Percentiles rank a stretch among this genome's conserved stretches.
phyloP scores from a whole-genome alignment of 1,140 invertebrate genomes.

The Coptotermes formosanus region DNA sequence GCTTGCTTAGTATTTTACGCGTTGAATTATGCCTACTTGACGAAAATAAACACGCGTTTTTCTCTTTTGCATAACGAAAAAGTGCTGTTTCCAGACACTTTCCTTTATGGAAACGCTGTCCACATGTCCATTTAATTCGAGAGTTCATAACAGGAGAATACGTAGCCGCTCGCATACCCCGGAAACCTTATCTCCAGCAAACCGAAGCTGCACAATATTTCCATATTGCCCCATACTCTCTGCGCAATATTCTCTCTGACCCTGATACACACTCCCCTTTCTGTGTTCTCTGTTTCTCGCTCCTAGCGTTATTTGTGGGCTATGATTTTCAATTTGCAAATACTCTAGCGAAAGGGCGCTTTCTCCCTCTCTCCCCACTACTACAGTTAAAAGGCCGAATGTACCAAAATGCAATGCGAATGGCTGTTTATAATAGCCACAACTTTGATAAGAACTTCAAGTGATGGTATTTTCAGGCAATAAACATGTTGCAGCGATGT shows the following conservation, averaged over 20 bases:
- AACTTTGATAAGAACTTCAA: background rate
- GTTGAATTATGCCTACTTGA: background rate
- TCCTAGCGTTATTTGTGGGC: background rate
- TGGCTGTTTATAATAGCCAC: background rate
- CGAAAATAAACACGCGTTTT: background rate
- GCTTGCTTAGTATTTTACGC: background rate
- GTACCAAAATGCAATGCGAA: too few species aligned
- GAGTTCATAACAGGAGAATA: background rate
- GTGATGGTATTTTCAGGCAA: background rate
- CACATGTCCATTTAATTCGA: background rate
- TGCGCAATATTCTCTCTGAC: background rate
- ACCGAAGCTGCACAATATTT: background rate
- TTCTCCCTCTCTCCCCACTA: background rate
- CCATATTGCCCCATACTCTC: background rate
- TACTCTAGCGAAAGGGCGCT: background rate
- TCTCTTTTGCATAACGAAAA: background rate
- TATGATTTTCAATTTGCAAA: conserved; percentile 15
- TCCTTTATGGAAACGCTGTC: background rate
- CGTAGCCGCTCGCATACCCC: background rate
- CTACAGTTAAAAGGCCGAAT: background rate
- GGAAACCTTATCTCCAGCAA: background rate
- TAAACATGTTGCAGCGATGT: background rate
- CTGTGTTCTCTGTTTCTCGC: background rate
- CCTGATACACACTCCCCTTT: background rate
- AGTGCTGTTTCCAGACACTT: background rate